A percentile compares a stretch with the other conserved stretches of the same genome.
phyloP scores from a whole-genome alignment of 2,113 vertebrate species.

The Pavo muticus region DNA sequence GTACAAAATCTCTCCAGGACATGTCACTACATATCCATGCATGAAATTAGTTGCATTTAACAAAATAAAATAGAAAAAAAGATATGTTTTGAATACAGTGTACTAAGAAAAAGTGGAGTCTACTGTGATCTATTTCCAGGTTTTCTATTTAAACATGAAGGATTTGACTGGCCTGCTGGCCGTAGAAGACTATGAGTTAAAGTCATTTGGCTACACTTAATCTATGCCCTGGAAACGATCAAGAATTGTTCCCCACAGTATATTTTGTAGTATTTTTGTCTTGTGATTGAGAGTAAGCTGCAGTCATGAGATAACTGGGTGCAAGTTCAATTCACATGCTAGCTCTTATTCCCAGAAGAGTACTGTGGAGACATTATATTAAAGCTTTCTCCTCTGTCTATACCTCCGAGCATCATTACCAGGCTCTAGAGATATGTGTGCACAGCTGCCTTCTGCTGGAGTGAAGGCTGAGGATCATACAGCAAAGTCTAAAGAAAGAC shows the following conservation, averaged over 20 bases:
- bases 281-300: constrained; percentile 61
- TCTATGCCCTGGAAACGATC: constrained; percentile 61
- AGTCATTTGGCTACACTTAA: constrained; percentile 53
- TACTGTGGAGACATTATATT: constrained; percentile 35
- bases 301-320: constrained; percentile 70
- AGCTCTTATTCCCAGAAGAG: constrained; percentile 37
- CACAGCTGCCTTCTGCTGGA: constrained; percentile 45
- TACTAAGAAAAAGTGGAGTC: not conserved
- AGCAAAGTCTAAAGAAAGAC: not conserved
- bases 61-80: not conserved
- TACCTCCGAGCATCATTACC: constrained; percentile 10
- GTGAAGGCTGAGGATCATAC: not conserved
- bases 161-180: constrained; percentile 19
- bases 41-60: constrained; percentile 25
- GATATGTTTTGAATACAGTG: not conserved
- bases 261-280: constrained; percentile 67
- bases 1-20: constrained; percentile 50
- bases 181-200: not conserved
- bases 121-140: constrained; percentile 11
- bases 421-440: constrained; percentile 6
- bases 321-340: constrained; percentile 73
- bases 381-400: constrained; percentile 17
- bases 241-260: constrained; percentile 58
- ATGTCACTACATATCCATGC: constrained; percentile 28
- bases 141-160: constrained; percentile 18